Evolutionary conservation across 2,888 invertebrate genomes (phyloP), one percentile per base, ranked within the genome.

Genomic region (Amitus sp.): DNA sequence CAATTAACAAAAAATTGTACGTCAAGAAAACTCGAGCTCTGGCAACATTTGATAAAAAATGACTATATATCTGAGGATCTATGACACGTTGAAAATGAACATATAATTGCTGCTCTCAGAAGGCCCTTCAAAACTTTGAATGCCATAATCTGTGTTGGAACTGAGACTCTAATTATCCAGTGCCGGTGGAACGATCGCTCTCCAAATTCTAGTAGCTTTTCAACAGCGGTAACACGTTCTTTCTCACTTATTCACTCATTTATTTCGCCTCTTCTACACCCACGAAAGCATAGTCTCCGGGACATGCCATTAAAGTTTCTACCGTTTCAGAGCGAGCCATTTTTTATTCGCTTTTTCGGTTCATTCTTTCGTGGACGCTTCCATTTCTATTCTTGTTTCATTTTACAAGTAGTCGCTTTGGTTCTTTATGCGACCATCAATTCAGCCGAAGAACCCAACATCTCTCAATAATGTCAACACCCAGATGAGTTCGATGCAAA

Each of bases 151-250:
- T 27, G 28, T 7, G 28, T 27, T 7, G 9, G 6, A 27, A 7
- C 28, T 27, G 6, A 27, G 9, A 27, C 28, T 27, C 6, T 27
- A 27, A 27, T 7, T 7, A 27, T 27, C 28, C 28, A 5, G 9
- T 27, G 28, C 28, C 5, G 6, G 5, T 27, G 9, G 9, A 7
- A 27, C 28, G 34, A 51, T 33, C 20, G 40, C 30, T 5, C 50
- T 50, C 27, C 49, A 51, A 62, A 62, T 50, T 57, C 20, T 46
- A 50, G 46, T 50, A 49, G 34, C 53, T 46, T 53, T 62, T 52
- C 57, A 57, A 23, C 27, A 10, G 15, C 34, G 19, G 34, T 45
- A 62, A 57, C 49, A 27, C 56, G 20, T 23, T 13, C 48, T 51
- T 43, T 39, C 37, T 34, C 47, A 45, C 61, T 56, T 42, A 62